Conservation (phyloP, 2,888 invertebrate genomes). For the Drosophila falleni region DNA sequence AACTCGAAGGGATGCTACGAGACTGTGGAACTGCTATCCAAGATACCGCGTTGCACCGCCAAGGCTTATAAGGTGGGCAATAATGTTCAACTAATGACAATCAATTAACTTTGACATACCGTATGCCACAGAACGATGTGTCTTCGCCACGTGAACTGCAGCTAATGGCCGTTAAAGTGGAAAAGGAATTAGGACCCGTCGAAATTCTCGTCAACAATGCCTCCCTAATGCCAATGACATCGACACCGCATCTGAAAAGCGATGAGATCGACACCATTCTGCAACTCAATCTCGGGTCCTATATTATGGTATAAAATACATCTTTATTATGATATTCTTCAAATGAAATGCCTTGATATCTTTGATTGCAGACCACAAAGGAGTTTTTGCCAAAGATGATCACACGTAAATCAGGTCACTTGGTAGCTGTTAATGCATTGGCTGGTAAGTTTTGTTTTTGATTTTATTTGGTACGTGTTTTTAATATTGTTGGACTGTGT, state of each 20-base stretch:
- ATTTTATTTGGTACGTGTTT: background rate
- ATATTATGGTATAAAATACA: constrained; percentile 83
- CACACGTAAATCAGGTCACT: constrained; percentile 84
- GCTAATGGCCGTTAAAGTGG: constrained; percentile 82
- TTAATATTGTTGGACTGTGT: no score
- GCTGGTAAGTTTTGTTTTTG: constrained; percentile 71
- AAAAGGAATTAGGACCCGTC: constrained; percentile 84
- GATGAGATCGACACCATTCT: constrained; percentile 85
- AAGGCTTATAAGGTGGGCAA: constrained; percentile 83
- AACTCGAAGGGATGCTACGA: constrained; percentile 83
- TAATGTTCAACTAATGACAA: background rate
- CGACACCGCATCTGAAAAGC: constrained; percentile 83
- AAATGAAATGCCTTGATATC: background rate
- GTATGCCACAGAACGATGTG: constrained; percentile 81
- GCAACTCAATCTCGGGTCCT: constrained; percentile 85
- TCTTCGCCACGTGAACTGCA: constrained; percentile 83
- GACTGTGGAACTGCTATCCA: constrained; percentile 82
- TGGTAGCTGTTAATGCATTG: constrained; percentile 86
- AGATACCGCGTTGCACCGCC: constrained; percentile 81
- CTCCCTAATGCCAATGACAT: constrained; percentile 85
- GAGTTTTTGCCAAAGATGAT: constrained; percentile 86
- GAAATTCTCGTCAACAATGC: constrained; percentile 86
- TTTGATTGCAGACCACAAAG: constrained; percentile 82
- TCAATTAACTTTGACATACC: background rate
- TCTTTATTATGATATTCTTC: background rate